These are phyloP conservation scores for Hartigia nigra DNA, from an alignment of 2,888 invertebrate species.

Conservation along the genomic window DNA sequence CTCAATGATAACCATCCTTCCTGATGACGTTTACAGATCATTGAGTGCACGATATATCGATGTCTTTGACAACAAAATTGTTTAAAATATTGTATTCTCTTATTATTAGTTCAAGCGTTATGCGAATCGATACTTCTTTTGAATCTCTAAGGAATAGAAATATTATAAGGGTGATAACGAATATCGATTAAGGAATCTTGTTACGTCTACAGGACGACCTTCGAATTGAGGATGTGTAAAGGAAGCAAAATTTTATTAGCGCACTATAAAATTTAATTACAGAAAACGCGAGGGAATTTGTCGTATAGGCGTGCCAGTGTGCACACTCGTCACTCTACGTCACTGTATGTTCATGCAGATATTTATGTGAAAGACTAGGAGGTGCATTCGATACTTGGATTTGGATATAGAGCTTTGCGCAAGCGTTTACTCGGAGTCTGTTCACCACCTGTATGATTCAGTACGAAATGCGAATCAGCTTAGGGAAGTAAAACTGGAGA, in stretches of 20 bases:
- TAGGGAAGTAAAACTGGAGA: conserved; percentile 1
- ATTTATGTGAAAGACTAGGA: background rate
- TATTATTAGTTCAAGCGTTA: background rate
- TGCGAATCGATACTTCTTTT: background rate
- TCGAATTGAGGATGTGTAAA: background rate
- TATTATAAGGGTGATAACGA: background rate
- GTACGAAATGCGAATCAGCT: conserved; percentile 15
- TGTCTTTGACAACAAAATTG: too few relatives aligned
- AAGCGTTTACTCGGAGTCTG: conserved; percentile 8
- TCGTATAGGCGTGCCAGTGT: background rate
- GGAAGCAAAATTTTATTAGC: background rate
- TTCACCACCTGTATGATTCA: conserved; percentile 20
- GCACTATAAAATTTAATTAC: background rate
- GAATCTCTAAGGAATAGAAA: background rate
- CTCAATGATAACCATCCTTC: background rate
- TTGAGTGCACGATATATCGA: background rate
- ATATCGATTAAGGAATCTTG: background rate
- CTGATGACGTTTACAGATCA: background rate
- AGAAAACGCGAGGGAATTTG: background rate
- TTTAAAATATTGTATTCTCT: too few relatives aligned
- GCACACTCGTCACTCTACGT: background rate
- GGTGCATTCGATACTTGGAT: background rate
- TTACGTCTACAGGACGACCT: background rate
- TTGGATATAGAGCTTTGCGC: conserved; percentile 8
- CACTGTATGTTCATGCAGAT: background rate